Evolutionary conservation across 2,797 vertebrate species (phyloP), one percentile per base, ranked within the genome.

Genomic region (Danio kyathit): DNA sequence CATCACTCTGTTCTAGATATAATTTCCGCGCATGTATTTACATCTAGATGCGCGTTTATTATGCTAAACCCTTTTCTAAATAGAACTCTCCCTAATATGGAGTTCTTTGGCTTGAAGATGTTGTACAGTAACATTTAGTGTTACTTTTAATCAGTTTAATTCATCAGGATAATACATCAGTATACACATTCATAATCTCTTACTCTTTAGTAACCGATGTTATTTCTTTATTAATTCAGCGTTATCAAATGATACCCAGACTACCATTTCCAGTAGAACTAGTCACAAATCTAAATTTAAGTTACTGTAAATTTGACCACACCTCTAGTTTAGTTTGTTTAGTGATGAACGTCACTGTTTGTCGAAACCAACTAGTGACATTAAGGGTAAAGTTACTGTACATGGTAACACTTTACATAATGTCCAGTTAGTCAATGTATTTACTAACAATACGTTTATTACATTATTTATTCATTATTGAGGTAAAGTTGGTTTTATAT

Each of bases 261-360:
- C 16, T 21, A 41, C 41, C 38, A 6, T 75, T 64, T 63, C 46
- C 59, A 21, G 74, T 40, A 11, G 29, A 75, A 64, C 73, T 51
- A 6, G 46, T 75, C 57, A 52, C 29, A 19, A 1, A 17, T 38
- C 10, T 17, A 9, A 0, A 17, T 52, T 49, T 29, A 29, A 29
- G 29, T 29, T 29, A 29, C 29, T 29, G 29, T 64, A 6, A 46
- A 43, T 10, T 9, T 17, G 11, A 19, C 67, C 67, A 64, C 59
- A 44, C 46, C 76, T 79, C 38, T 60, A 16, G 13, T 40, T 69
- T 1, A 7, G 0, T 21, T 14, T 7, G 17, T 19, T 54, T 11
- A 40, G 4, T 70, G 21, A 14, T 29, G 38, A 16, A 49, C 40
- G 0, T 17, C n/a, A 11, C 4, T 7, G 46, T 38, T 1, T 7